A percentile compares a stretch with the other conserved stretches of the same genome.
These are phyloP conservation scores for Hepsetus odoe DNA, from an alignment of 2,113 vertebrate species.

Conservation along the genomic window DNA sequence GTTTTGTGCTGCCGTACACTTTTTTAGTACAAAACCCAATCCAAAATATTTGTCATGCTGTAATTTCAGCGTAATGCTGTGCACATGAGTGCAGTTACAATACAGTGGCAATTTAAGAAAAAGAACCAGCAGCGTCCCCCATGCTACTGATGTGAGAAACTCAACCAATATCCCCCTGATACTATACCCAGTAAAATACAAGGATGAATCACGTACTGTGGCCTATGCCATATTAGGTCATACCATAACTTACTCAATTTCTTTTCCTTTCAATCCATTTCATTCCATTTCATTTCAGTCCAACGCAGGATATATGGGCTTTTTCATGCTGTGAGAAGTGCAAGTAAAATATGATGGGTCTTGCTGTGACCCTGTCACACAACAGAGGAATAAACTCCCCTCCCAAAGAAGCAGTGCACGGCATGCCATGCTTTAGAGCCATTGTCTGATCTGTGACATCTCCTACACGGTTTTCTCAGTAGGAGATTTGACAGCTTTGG, in stretches of 20 bases:
- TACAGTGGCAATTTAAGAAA: too few relatives aligned
- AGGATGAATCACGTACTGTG: too few relatives aligned
- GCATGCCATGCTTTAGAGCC: not conserved
- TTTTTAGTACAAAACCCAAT: too few relatives aligned
- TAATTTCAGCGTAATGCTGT: too few relatives aligned
- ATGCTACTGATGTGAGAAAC: too few relatives aligned
- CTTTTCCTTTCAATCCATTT: not conserved
- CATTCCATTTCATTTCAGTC: not conserved
- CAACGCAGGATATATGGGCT: not conserved
- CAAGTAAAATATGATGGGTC: not conserved
- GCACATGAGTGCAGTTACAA: too few relatives aligned
- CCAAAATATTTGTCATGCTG: too few relatives aligned
- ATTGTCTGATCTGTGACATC: not conserved
- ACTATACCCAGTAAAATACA: too few relatives aligned
- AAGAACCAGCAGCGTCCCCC: too few relatives aligned
- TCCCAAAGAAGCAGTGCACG: not conserved
- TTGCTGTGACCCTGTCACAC: not conserved
- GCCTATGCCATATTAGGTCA: not conserved
- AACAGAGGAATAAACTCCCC: not conserved
- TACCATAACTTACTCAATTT: not conserved
- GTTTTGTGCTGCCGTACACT: too few relatives aligned
- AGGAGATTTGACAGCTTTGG: conserved; percentile 8
- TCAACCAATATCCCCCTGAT: too few relatives aligned
- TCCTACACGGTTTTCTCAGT: not conserved
- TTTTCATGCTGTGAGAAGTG: not conserved